Evolutionary conservation across 2,113 vertebrate genomes (phyloP).

Genomic region (Sorex fumeus): DNA sequence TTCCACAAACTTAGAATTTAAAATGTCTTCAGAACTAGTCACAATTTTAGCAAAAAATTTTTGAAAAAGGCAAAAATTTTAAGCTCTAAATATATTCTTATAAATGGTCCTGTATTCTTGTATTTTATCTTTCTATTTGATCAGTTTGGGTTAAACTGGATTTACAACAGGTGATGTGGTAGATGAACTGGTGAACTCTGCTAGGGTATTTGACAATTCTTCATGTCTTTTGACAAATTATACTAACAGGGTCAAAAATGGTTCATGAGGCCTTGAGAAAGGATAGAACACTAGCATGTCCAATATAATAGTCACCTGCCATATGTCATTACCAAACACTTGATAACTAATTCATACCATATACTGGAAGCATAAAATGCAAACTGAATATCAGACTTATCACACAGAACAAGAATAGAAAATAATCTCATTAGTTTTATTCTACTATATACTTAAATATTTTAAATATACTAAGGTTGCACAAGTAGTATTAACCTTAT

Average conservation of each 20-base stretch:
- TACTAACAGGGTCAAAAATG: neutral
- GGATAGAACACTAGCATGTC: neutral
- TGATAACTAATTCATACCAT: neutral
- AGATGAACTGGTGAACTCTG: neutral
- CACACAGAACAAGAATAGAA: neutral
- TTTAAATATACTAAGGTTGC: neutral
- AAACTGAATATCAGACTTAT: neutral
- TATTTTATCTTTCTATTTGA: neutral
- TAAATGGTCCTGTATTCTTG: neutral
- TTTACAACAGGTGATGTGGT: neutral
- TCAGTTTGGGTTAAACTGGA: neutral
- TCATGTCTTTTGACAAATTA: neutral
- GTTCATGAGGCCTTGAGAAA: neutral
- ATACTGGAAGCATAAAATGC: neutral
- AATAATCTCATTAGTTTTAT: constrained; percentile 38
- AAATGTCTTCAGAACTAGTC: constrained; percentile 31
- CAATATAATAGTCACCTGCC: too few species aligned
- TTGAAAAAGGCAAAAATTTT: constrained; percentile 37
- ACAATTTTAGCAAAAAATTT: neutral
- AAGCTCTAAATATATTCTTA: neutral
- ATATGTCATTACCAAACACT: neutral
- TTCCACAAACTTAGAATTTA: neutral
- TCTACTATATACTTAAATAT: neutral
- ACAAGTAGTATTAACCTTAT: constrained; percentile 27
- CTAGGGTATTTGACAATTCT: neutral